Evolutionary conservation across 92 coral and sea anemone genomes (phyloP).

Genomic region (Bergia puertoricense): DNA sequence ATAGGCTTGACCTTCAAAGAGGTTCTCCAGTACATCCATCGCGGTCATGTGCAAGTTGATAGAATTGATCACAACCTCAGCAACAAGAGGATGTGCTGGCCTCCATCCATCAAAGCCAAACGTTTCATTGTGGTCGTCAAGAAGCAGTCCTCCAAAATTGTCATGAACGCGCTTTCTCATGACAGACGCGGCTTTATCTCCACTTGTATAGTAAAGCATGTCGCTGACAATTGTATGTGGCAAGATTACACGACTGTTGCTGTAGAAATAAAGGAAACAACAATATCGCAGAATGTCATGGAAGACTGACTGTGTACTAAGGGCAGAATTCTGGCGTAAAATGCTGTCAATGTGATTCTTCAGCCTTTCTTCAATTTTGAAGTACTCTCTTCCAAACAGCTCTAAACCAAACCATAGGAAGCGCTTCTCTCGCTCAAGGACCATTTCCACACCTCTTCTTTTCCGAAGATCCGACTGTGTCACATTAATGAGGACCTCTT

Average conservation of each 20-base stretch:
- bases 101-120: constrained; percentile 64
- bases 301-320: not conserved
- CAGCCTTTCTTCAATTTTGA: constrained; percentile 36
- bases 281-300: constrained; percentile 31
- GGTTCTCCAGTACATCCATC: constrained; percentile 25
- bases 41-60: constrained; percentile 40
- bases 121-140: constrained; percentile 56
- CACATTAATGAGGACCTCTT: constrained; percentile 26
- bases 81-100: constrained; percentile 72
- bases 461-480: constrained; percentile 4
- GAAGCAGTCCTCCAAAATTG: constrained; percentile 64
- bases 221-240: constrained; percentile 47
- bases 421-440: constrained; percentile 38
- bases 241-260: constrained; percentile 38
- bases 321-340: not conserved
- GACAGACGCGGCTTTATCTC: not conserved
- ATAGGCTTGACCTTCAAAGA: constrained; percentile 38
- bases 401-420: constrained; percentile 52
- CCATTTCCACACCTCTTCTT: constrained; percentile 27
- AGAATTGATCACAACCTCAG: constrained; percentile 54
- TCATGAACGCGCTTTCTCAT: constrained; percentile 46
- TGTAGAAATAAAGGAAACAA: constrained; percentile 39
- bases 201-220: constrained; percentile 24
- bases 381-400: constrained; percentile 46
- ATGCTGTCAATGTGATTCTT: constrained; percentile 38